Conservation (phyloP, 1,140 invertebrate species). For the Sminthurinus signatus region DNA sequence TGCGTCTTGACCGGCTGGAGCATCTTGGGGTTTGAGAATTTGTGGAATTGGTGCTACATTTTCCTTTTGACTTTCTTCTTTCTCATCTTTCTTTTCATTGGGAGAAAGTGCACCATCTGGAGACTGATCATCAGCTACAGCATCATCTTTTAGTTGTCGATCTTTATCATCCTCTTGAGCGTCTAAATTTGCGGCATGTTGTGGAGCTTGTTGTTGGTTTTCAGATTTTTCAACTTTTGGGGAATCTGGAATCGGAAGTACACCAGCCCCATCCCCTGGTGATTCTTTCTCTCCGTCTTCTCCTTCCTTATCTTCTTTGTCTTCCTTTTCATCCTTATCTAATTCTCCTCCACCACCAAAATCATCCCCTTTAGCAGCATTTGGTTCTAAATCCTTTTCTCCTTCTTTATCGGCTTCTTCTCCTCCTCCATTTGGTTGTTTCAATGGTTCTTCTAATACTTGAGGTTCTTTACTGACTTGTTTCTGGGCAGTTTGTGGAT, state of each 20-base stretch:
- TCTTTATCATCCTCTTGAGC: slow-evolving; percentile 38
- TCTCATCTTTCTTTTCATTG: slow-evolving; percentile 18
- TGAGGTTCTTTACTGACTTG: neutral
- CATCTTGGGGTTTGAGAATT: neutral
- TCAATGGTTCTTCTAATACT: neutral
- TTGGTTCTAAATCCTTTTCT: neutral
- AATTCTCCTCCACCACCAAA: neutral
- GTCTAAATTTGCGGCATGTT: slow-evolving; percentile 29
- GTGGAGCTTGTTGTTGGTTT: slow-evolving; percentile 3
- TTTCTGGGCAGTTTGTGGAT: neutral
- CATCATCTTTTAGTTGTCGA: slow-evolving; percentile 32
- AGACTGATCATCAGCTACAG: slow-evolving; percentile 36
- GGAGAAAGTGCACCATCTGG: slow-evolving; percentile 36
- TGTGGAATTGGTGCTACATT: too few relatives aligned
- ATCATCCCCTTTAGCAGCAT: slow-evolving; percentile 9
- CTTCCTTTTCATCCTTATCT: slow-evolving; percentile 6
- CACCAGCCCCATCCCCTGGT: slow-evolving; percentile 22
- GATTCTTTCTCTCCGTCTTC: too few relatives aligned
- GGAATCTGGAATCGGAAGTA: slow-evolving; percentile 28
- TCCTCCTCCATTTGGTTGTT: slow-evolving; percentile 25
- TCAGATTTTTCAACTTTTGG: neutral
- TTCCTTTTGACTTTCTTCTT: neutral
- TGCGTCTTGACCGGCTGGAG: slow-evolving; percentile 27
- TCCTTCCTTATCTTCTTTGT: too few relatives aligned
- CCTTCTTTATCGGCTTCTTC: neutral